These are phyloP conservation scores for Lichenostomus cassidix DNA, from an alignment of 2,113 vertebrate species.

Conservation along the genomic window DNA sequence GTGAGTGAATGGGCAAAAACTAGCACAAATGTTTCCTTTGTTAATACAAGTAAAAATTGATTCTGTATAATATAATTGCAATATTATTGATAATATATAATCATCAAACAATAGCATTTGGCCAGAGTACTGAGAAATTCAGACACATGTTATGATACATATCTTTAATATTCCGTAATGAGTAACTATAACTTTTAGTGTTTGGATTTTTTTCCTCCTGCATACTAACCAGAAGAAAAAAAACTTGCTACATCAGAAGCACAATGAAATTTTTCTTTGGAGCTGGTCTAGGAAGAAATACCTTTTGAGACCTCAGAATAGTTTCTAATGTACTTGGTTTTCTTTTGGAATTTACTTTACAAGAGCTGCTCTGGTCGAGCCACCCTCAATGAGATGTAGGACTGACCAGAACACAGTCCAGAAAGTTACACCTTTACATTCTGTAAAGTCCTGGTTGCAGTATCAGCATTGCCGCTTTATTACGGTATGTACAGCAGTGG, in stretches of 20 bases:
- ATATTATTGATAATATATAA: not conserved
- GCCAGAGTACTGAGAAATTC: not conserved
- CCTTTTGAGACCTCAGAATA: not conserved
- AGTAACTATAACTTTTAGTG: not conserved
- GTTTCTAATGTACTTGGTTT: not conserved
- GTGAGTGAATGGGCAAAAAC: not conserved
- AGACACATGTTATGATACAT: accelerated
- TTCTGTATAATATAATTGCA: not conserved
- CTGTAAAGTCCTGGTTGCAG: not conserved
- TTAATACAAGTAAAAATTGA: not conserved
- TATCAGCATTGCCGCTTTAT: not conserved
- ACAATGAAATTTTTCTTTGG: not conserved
- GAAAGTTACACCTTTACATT: not conserved
- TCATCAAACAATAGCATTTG: not conserved
- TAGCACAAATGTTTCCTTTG: not conserved
- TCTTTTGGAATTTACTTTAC: not conserved
- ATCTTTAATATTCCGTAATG: not conserved
- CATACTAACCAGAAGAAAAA: not conserved
- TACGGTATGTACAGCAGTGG: not conserved
- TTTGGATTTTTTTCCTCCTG: not conserved
- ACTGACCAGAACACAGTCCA: not conserved
- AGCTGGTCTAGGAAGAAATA: not conserved
- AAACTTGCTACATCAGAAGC: not conserved
- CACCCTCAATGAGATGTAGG: not conserved
- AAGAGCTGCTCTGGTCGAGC: not conserved